Evolutionary conservation across 1,140 invertebrate genomes (phyloP), one percentile per base, ranked within the genome.

Genomic region (Aphelenchoides fujianensis): DNA sequence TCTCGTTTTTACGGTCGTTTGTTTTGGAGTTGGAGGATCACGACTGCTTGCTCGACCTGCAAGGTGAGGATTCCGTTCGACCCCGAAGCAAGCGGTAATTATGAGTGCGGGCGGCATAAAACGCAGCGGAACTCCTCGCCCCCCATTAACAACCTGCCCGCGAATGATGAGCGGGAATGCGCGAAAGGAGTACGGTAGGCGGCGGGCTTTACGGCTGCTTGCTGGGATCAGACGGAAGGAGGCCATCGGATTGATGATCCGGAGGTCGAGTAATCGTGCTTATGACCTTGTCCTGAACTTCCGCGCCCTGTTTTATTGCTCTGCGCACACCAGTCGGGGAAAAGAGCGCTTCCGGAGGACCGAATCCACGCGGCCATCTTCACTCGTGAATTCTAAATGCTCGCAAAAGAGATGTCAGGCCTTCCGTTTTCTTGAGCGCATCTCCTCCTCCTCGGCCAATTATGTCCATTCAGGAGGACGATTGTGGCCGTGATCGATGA

Each of bases 271-370:
- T n/a, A n/a, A n/a, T n/a, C n/a, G n/a, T n/a, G n/a, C n/a, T n/a
- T n/a, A n/a, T 48, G 41, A 48, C 41, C 41, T 48, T 23, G 41
- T 48, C 41, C 41, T 48, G 41, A 48, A 48, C 41, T 48, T 48
- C 23, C 23, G 12, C 41, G 12, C 41, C 41, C 23, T 23, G 23
- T 48, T 48, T 48, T 48, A 48, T 48, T 48, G 41, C 12, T n/a
- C n/a, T n/a, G n/a, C n/a, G n/a, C n/a, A n/a, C n/a, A n/a, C n/a
- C n/a, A n/a, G n/a, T n/a, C n/a, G n/a, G n/a, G n/a, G n/a, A n/a
- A n/a, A n/a, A n/a, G n/a, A n/a, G n/a, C n/a, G n/a, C n/a, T n/a
- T n/a, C n/a, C n/a, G n/a, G n/a, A n/a, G n/a, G n/a, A n/a, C n/a
- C n/a, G n/a, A n/a, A n/a, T n/a, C n/a, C n/a, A n/a, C n/a, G n/a